Base-by-base conservation (phyloP, 2,888 invertebrate species). In the Stegana nigrithorax region DNA sequence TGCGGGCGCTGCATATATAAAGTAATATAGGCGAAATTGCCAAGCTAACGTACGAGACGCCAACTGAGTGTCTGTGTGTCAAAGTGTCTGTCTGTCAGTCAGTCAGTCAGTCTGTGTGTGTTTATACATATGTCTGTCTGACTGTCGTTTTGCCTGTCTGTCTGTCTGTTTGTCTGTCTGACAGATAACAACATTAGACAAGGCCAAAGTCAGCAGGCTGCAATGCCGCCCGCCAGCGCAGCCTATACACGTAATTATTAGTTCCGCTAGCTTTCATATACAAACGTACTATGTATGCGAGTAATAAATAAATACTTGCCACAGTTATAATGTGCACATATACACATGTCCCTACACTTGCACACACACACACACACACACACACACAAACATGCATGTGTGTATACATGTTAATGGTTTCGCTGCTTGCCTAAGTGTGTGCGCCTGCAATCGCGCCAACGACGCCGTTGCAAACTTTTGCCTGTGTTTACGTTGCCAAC, bases 401-500 rank as follows among this genome's bases (percentile, higher is more conserved):
- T 36, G n/a, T 32, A 3, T 32, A 3, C n/a, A 32, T 12, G 10
- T 3, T 32, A 32, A 32, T 39, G 10, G n/a, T n/a, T n/a, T n/a
- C n/a, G n/a, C n/a, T 36, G 5, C 4, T 17, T 27, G 27, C n/a
- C 32, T 32, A 14, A 21, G 29, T 55, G 19, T 4, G 19, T 29
- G 26, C 21, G n/a, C 53, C 44, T 60, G n/a, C 50, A 60, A 51
- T 60, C 39, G 51, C 23, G 26, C 10, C 36, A 29, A 36, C 25
- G 17, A 26, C 10, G 14, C 39, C 14, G n/a, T n/a, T n/a, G n/a
- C n/a, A n/a, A n/a, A 26, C 3, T 32, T 32, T 39, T 62, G 64
- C 62, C 57, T 50, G 64, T 64, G 67, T 62, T 60, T 51, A 26
- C 59, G 47, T 63, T 65, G 68, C 63, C 65, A 63, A 65, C 59